phyloP scores from a whole-genome alignment of 2,113 vertebrate species.

The Arenaria interpres region DNA sequence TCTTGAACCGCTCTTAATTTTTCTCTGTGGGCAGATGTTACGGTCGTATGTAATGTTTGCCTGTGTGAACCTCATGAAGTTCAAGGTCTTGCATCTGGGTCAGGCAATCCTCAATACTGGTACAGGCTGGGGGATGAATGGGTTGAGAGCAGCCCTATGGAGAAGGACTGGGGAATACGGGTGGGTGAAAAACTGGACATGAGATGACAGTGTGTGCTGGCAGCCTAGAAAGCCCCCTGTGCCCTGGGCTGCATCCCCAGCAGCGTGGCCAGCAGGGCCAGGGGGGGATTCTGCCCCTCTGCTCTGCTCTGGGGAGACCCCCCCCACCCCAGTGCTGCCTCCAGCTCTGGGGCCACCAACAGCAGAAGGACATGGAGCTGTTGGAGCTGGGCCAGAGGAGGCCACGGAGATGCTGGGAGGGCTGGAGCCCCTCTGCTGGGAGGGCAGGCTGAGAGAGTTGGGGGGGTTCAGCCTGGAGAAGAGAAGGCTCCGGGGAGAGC shows the following conservation, averaged over 20 bases:
- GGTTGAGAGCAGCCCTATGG: background rate
- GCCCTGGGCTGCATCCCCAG: too few species aligned
- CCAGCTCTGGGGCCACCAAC: background rate
- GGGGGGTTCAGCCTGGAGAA: too few species aligned
- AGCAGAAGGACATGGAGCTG: background rate
- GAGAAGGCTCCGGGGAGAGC: too few species aligned
- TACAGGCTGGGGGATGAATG: background rate
- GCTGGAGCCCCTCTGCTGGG: too few species aligned
- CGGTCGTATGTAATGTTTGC: background rate
- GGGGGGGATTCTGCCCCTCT: too few species aligned
- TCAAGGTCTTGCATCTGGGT: background rate
- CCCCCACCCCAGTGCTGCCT: background rate
- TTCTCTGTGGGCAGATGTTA: background rate
- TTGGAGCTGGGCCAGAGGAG: background rate
- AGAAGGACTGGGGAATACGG: background rate
- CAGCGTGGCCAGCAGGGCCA: too few species aligned
- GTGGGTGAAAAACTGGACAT: background rate
- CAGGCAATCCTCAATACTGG: background rate
- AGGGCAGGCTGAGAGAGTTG: too few species aligned
- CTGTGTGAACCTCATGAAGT: background rate
- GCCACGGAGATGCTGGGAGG: too few species aligned
- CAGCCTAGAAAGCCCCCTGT: background rate
- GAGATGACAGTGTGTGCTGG: fast-evolving
- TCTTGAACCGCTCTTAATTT: background rate
- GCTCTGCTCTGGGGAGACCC: too few species aligned